A percentile compares a stretch with the other conserved stretches of the same genome.
phyloP scores from a whole-genome alignment of 2,888 invertebrate genomes.

The Oscheius sp. region DNA sequence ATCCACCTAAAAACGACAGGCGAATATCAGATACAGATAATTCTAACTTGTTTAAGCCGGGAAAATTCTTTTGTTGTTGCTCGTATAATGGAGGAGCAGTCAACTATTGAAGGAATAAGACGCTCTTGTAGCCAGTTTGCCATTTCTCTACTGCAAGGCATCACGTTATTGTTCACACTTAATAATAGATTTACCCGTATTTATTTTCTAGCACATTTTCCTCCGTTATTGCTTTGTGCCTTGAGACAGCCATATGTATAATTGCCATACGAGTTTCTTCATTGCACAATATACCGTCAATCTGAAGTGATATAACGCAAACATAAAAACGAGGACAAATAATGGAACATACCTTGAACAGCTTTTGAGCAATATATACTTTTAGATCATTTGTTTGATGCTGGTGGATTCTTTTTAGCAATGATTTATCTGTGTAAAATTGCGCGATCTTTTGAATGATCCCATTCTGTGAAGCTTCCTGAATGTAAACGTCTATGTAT shows the following conservation, averaged over 20 bases:
- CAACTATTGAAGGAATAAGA: conserved; percentile 56
- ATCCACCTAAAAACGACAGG: conserved; percentile 42
- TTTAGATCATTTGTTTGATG: conserved; percentile 53
- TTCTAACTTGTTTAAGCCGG: conserved; percentile 43
- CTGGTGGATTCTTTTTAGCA: conserved; percentile 7
- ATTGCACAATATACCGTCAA: conserved; percentile 60
- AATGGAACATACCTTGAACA: conserved; percentile 53
- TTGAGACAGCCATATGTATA: conserved; percentile 46
- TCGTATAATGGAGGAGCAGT: conserved; percentile 56
- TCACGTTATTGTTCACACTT: neutral
- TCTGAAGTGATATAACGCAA: conserved; percentile 24
- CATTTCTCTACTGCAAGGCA: conserved; percentile 47
- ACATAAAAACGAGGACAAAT: neutral
- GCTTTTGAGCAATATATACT: conserved; percentile 61
- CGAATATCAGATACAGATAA: neutral
- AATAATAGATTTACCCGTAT: conserved; percentile 44
- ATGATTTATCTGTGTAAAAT: conserved; percentile 20
- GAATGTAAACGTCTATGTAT: neutral
- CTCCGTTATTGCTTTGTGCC: conserved; percentile 38
- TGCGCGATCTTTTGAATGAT: neutral
- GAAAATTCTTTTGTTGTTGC: conserved; percentile 56
- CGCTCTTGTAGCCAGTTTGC: conserved; percentile 58
- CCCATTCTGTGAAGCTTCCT: neutral
- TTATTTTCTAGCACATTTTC: conserved; percentile 46
- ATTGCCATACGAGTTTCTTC: conserved; percentile 60